Evolutionary conservation across 2,113 vertebrate genomes (phyloP).

Genomic region (Anguilla rostrata): DNA sequence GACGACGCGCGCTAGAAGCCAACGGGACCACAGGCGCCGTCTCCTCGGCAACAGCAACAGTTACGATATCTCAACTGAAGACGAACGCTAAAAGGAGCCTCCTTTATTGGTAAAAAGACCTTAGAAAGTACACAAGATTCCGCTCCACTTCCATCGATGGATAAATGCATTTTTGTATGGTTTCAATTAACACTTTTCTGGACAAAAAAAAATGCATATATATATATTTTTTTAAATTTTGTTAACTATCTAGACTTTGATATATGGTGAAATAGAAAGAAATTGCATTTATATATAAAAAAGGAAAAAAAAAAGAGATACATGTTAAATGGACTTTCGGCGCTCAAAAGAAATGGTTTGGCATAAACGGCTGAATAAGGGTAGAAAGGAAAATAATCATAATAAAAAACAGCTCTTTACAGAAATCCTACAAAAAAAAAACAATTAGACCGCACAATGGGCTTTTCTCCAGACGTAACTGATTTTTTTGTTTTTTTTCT

Average conservation of each 20-base stretch:
- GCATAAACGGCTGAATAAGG: not conserved
- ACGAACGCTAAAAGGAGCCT: not conserved
- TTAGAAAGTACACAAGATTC: not conserved
- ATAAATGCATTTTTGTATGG: not conserved
- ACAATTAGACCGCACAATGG: conserved; percentile 1
- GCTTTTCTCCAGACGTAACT: conserved; percentile 25
- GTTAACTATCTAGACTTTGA: not conserved
- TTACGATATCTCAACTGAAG: not conserved
- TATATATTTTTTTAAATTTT: not conserved
- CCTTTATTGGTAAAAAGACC: not conserved
- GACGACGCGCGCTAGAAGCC: too few relatives aligned
- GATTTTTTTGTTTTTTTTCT: conserved; percentile 28
- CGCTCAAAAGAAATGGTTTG: not conserved
- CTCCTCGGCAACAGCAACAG: not conserved
- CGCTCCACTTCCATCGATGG: not conserved
- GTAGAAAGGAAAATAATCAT: not conserved
- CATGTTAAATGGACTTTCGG: not conserved
- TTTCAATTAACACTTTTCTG: not conserved
- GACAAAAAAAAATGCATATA: not conserved
- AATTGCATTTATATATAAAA: conserved; percentile 2
- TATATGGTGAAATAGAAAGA: conserved; percentile 1
- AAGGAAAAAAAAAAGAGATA: not conserved
- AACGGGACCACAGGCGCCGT: not conserved
- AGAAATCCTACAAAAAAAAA: too few relatives aligned
- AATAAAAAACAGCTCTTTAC: too few relatives aligned